A percentile compares a stretch with the other conserved stretches of the same genome.
Evolutionary conservation across 1,140 invertebrate species (phyloP).

Genomic region (Bombus ignitus): DNA sequence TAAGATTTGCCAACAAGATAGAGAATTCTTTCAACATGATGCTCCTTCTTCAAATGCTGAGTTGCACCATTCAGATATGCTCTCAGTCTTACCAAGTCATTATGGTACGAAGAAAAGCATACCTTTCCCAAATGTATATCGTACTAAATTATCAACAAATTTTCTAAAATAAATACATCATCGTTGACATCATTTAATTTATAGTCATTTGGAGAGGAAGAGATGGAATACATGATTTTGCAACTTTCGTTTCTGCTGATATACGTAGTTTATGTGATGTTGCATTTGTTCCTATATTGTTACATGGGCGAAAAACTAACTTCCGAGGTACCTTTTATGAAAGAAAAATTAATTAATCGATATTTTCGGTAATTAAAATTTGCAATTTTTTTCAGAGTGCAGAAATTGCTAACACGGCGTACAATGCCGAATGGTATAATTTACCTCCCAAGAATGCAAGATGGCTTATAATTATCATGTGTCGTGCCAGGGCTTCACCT

Average conservation of each 20-base stretch:
- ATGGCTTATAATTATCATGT: constrained; percentile 70
- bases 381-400: constrained; percentile 64
- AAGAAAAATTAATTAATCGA: no score
- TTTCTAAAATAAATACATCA: neutral
- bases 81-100: constrained; percentile 66
- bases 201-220: constrained; percentile 17
- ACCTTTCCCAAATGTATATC: neutral
- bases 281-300: constrained; percentile 64
- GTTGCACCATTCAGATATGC: constrained; percentile 64
- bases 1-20: constrained; percentile 74
- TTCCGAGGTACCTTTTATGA: constrained; percentile 39
- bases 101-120: constrained; percentile 54
- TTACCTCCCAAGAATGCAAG: constrained; percentile 54
- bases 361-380: neutral
- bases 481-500: constrained; percentile 59
- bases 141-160: neutral
- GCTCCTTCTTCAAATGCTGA: constrained; percentile 67
- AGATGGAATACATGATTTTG: neutral
- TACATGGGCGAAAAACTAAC: constrained; percentile 60
- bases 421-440: constrained; percentile 72
- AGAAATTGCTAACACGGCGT: constrained; percentile 65
- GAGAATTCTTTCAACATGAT: constrained; percentile 75
- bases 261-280: constrained; percentile 49
- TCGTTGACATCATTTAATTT: neutral
- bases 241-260: constrained; percentile 45